Evolutionary conservation across 1,140 invertebrate species (phyloP), one percentile per base, ranked within the genome.

Genomic region (Dendrolimus punctatus): DNA sequence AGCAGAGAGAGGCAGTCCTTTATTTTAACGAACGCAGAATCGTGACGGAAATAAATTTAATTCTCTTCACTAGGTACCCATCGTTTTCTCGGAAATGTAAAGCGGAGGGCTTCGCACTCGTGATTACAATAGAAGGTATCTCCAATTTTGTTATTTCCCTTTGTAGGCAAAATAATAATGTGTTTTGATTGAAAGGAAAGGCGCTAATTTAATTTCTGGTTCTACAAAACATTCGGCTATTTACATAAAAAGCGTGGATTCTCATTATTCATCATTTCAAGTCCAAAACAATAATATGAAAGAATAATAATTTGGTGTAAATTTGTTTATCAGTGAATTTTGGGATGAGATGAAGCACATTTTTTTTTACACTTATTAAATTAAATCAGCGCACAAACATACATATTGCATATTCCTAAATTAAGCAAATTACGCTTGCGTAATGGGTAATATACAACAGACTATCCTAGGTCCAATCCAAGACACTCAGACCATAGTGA

Each of bases 131-230:
- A 55, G 49, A 52, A 58, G 58, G 66, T 66, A 67, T 63, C 67
- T 60, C 51, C 64, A 64, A 67, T 66, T 70, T 66, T 40, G 57
- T 59, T 62, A 64, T 65, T 65, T 55, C 40, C 58, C 60, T 68
- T 65, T 64, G 50, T 55, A 23, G 45, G 23, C 40, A 49, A 64
- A 58, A 65, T 63, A 66, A 68, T 67, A 65, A 68, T 66, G 52
- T 68, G 55, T 64, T 67, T 62, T 65, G 64, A 69, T 72, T 61
- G 58, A 64, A 72, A 40, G 49, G 45, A 60, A 60, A 66, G 53
- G 54, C 57, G 58, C 58, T 66, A 71, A 68, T 71, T 71, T 62
- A 62, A 65, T 65, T 58, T 53, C 51, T 44, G 5, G 40, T 6
- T 40, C 53, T 46, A n/a, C 40, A 50, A 10, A n/a, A 50, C 49